A percentile compares a stretch with the other conserved stretches of the same genome.
Conservation (phyloP, 2,888 invertebrate genomes). For the Coenonympha glycerion region DNA sequence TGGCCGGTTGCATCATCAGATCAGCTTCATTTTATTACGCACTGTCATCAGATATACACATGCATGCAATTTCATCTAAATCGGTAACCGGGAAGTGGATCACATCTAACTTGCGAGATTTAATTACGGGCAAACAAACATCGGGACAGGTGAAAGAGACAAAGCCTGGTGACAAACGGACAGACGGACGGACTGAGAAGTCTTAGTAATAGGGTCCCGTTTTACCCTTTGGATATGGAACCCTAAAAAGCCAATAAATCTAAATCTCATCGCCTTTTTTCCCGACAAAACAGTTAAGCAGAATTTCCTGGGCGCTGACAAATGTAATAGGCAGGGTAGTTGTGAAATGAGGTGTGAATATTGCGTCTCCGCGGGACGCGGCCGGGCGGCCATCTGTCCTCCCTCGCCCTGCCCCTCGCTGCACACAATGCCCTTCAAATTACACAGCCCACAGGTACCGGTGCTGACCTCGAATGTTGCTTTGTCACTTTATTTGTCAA, state of each 20-base stretch:
- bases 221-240: too few species aligned
- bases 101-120: too few species aligned
- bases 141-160: too few species aligned
- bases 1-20: too few species aligned
- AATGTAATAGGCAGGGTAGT: constrained; percentile 58
- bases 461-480: constrained; percentile 33
- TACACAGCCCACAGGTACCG: constrained; percentile 65
- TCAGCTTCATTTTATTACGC: too few species aligned
- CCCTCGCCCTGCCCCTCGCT: constrained; percentile 44
- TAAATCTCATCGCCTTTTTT: neutral
- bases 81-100: too few species aligned
- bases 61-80: too few species aligned
- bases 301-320: constrained; percentile 42
- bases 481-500: constrained; percentile 37
- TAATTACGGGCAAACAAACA: too few species aligned
- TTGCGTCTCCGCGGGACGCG: constrained; percentile 63
- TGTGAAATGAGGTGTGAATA: constrained; percentile 76
- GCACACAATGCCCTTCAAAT: constrained; percentile 53
- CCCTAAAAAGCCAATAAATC: neutral
- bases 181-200: too few species aligned
- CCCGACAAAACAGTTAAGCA: constrained; percentile 4
- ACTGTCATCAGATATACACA: too few species aligned
- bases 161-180: too few species aligned
- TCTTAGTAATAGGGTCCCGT: too few species aligned
- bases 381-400: constrained; percentile 53